Evolutionary conservation across 1,140 invertebrate genomes (phyloP), one percentile per base, ranked within the genome.

Genomic region (Acromyrmex echinatior): DNA sequence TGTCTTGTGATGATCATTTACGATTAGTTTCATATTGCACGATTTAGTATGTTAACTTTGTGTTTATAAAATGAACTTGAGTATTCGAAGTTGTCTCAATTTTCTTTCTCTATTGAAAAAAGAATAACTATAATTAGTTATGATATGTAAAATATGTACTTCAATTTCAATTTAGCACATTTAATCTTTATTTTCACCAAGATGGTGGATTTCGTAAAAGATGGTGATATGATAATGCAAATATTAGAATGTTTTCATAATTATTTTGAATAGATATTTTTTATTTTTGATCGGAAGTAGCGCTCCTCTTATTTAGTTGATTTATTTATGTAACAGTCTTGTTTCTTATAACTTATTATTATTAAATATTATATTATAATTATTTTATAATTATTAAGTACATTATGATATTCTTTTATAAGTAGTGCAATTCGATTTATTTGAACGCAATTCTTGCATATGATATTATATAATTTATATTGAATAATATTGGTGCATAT

Each of bases 301-400:
- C 39, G 7, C 9, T 45, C 7, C 10, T 10, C 39, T 45, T 39
- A 10, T 39, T 39, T 45, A 45, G 10, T 45, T 45, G 10, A 45
- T 45, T 9, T 45, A 45, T 45, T 45, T 73, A 73, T 73, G 6
- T 70, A 28, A 51, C 18, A 21, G 12, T 16, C 18, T 31, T 39
- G 35, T 39, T 39, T 31, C 39, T 45, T 31, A 31, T 31, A 45
- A 45, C 10, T 45, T 45, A 45, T 39, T 39, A 39, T 39, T 39
- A 39, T 45, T 45, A 45, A 45, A 45, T 21, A 76, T 76, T 76
- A 58, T 58, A 35, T 76, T 14, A 3, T 76, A 56, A 56, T 76
- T 71, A 58, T 76, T 58, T 76, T 14, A 3, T 76, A 58, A 58
- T 76, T 73, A 25, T 28, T 21, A 35, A 58, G 10, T 18, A 21